Percentiles rank a stretch among this genome's conserved stretches.
These are phyloP conservation scores for Crotalus helleri DNA, from an alignment of 2,113 vertebrate genomes.

Conservation along the genomic window DNA sequence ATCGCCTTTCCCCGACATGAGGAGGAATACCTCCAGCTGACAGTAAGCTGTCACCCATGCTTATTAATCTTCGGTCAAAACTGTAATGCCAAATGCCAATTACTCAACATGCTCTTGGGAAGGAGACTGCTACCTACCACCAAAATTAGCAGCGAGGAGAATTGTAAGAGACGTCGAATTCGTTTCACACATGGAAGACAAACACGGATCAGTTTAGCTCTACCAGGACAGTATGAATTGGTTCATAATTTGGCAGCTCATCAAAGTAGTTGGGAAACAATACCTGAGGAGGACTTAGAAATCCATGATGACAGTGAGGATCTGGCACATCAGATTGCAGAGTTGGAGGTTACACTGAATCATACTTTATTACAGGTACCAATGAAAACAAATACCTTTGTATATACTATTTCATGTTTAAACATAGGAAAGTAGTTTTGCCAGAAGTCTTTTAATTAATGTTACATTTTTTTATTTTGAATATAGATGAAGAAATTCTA, in stretches of 20 bases:
- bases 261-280: conserved; percentile 89
- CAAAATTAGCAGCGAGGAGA: conserved; percentile 61
- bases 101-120: conserved; percentile 88
- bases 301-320: conserved; percentile 84
- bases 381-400: fast-evolving
- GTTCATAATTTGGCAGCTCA: conserved; percentile 88
- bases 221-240: conserved; percentile 92
- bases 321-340: conserved; percentile 82
- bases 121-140: conserved; percentile 81
- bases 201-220: conserved; percentile 82
- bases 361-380: conserved; percentile 88
- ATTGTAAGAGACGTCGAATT: conserved; percentile 84
- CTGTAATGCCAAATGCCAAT: conserved; percentile 83
- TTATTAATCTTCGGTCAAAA: conserved; percentile 90
- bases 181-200: conserved; percentile 86
- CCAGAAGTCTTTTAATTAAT: neutral
- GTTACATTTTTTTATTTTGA: neutral
- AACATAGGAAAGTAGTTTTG: neutral
- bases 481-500: neutral
- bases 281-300: conserved; percentile 89
- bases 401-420: fast-evolving
- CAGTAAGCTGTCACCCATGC: conserved; percentile 81
- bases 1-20: conserved; percentile 86
- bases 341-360: conserved; percentile 90
- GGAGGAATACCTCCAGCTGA: conserved; percentile 87